Evolutionary conservation across 2,797 vertebrate genomes (phyloP).

Genomic region (Tragopan temminckii): DNA sequence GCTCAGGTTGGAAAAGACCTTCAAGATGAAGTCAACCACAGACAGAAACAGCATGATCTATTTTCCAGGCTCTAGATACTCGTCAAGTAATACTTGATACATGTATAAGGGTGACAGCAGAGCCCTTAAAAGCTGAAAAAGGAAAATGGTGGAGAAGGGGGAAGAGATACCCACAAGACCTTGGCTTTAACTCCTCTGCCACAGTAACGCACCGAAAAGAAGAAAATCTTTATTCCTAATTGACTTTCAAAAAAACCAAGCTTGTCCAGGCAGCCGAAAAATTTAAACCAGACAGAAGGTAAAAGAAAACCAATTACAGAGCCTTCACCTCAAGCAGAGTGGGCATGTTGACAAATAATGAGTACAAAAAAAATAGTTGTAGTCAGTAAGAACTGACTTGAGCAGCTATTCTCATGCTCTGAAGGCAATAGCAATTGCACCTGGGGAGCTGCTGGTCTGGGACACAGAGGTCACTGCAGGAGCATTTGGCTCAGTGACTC

Average conservation of each 20-base stretch:
- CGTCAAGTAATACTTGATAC: not conserved
- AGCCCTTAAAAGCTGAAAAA: not conserved
- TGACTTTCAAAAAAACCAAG: not conserved
- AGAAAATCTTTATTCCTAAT: not conserved
- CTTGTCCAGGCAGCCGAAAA: not conserved
- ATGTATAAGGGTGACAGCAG: not conserved
- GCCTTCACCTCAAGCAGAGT: not conserved
- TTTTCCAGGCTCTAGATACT: not conserved
- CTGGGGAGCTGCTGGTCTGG: fast-evolving
- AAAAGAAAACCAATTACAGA: not conserved
- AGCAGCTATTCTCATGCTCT: not conserved
- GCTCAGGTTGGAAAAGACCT: too few species aligned
- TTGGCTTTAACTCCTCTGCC: not conserved
- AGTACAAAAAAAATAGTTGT: not conserved
- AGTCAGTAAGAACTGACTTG: not conserved
- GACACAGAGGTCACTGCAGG: not conserved
- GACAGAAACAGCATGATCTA: not conserved
- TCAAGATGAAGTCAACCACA: too few species aligned
- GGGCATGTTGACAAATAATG: fast-evolving
- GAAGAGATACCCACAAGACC: not conserved
- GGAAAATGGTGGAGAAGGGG: not conserved
- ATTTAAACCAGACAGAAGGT: not conserved
- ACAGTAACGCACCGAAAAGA: not conserved
- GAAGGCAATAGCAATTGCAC: not conserved
- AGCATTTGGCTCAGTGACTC: not conserved